Conservation (phyloP, 2,888 invertebrate genomes). For the Cordilura impudica region DNA sequence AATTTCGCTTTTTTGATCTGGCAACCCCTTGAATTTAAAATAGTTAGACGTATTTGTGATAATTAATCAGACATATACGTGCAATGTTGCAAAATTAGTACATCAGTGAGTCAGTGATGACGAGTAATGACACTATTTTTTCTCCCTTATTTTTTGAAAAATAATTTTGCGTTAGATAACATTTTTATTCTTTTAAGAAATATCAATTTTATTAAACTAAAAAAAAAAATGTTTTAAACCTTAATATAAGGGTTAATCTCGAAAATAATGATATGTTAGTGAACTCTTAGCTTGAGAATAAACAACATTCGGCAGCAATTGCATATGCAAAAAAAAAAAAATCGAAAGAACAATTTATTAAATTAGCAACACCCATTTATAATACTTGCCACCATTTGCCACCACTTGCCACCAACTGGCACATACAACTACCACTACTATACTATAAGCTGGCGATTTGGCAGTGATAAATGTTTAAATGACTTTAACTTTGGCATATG, state of each 20-base stretch:
- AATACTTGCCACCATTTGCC: constrained; percentile 22
- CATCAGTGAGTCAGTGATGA: no score
- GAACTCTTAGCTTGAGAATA: constrained; percentile 53
- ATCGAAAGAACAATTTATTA: constrained; percentile 42
- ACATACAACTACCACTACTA: constrained; percentile 8
- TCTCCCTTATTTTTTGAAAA: no score
- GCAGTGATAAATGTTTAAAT: constrained; percentile 65
- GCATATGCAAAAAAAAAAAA: constrained; percentile 18
- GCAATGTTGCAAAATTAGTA: no score
- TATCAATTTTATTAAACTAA: no score
- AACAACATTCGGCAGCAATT: constrained; percentile 36
- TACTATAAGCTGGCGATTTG: constrained; percentile 45
- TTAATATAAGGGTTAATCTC: not conserved
- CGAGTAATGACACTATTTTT: no score
- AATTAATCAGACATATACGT: no score
- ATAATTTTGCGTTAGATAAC: no score
- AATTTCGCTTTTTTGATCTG: no score
- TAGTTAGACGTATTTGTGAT: no score
- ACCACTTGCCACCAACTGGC: constrained; percentile 26
- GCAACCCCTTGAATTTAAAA: no score
- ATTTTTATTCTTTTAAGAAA: no score
- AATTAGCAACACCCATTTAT: constrained; percentile 58
- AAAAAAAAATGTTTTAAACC: no score
- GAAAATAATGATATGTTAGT: constrained; percentile 3
- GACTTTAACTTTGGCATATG: constrained; percentile 66